Base-by-base conservation (phyloP, 2,888 invertebrate genomes). In the Abrostola tripartita region DNA sequence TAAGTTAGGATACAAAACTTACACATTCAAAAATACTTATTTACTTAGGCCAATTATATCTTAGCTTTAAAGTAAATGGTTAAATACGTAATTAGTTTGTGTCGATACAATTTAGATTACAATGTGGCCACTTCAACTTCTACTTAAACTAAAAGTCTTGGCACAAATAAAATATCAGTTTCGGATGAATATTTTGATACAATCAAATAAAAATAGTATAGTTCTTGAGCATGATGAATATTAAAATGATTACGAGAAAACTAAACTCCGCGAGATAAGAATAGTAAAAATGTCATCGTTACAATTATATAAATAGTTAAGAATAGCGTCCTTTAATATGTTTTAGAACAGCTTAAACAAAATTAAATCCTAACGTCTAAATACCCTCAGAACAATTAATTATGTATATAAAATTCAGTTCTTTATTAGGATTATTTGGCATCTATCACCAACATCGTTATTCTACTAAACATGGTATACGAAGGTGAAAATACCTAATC, bases 361-460 rank as follows among this genome's bases (percentile, higher is more conserved):
- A 92, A 92, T 90, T 89, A 91, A 87, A 83, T 78, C 88, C 91
- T 92, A 91, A 88, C 79, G 82, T 88, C 91, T 92, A 93, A 90
- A 93, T 93, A 94, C 93, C 93, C 93, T 93, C 93, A 94, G 94
- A 93, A 94, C 93, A 90, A 88, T 92, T 92, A 93, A 92, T 92
- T 79, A 92, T 91, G 90, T 92, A 92, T 94, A 93, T 91, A 94
- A 92, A 94, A 93, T 94, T 94, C 94, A 94, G 94, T 94, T 94
- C 94, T 94, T 94, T 94, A 94, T 92, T 92, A 94, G 92, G 92
- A 92, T 94, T 93, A 93, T 94, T 94, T 93, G 94, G 94, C 94
- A 93, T 94, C 89, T 93, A 93, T 93, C 92, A 93, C 94, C 94
- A 93, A 90, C 89, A 91, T 89, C 85, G 88, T 88, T 89, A 91